A percentile compares a stretch with the other conserved stretches of the same genome.
Evolutionary conservation across 2,888 invertebrate species (phyloP).

Genomic region (Brachyptera risi): DNA sequence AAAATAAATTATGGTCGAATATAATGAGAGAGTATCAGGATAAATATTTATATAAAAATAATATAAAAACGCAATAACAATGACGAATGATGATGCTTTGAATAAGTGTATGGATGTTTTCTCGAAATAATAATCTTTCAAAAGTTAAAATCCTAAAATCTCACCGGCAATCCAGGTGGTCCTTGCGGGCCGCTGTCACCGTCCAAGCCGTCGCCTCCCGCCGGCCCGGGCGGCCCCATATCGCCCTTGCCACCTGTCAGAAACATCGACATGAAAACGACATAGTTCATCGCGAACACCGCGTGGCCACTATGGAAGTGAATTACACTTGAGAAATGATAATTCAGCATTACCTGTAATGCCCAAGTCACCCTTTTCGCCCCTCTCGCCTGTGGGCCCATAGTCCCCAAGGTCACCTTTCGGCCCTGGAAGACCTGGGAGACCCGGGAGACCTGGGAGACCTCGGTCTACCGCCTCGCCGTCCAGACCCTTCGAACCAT

Average conservation of each 20-base stretch:
- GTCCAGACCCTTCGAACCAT: constrained; percentile 47
- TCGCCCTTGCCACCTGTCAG: constrained; percentile 67
- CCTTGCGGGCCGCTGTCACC: constrained; percentile 84
- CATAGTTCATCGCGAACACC: neutral
- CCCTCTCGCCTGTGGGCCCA: constrained; percentile 48
- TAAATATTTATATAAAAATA: too few species aligned
- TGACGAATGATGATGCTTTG: too few species aligned
- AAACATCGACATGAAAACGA: constrained; percentile 11
- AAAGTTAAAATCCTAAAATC: too few species aligned
- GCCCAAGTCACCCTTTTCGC: constrained; percentile 50
- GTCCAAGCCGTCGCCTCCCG: constrained; percentile 68
- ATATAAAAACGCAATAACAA: too few species aligned
- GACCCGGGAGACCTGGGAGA: constrained; percentile 59
- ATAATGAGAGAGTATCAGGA: too few species aligned
- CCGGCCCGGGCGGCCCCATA: constrained; percentile 67
- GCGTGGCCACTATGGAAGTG: constrained; percentile 16
- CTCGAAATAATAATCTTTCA: too few species aligned
- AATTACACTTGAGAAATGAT: constrained; percentile 6
- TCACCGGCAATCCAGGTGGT: constrained; percentile 77
- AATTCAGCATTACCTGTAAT: constrained; percentile 44
- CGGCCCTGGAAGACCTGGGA: constrained; percentile 60
- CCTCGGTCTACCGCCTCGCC: constrained; percentile 59
- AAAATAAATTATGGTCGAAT: too few species aligned
- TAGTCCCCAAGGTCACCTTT: constrained; percentile 54
- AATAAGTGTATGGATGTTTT: too few species aligned